Evolutionary conservation across 2,113 vertebrate genomes (phyloP), one percentile per base, ranked within the genome.

Genomic region (Tyrannus savana): DNA sequence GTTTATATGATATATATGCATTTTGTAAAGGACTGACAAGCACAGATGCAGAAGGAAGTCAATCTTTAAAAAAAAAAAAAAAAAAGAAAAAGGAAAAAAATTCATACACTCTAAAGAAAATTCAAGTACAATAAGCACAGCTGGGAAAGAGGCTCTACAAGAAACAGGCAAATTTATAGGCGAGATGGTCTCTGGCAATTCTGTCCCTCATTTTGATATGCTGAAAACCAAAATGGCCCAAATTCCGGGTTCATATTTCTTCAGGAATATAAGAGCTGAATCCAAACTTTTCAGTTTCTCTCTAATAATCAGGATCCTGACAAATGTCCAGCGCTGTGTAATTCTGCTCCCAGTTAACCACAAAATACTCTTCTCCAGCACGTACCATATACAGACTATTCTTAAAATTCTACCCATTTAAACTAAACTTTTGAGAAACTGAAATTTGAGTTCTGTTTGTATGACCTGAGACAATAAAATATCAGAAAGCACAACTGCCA

Each of bases 311-410:
- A 2, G 72, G 21, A 63, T 55, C 68, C 63, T 56, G 27, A 56
- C 12, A 89, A 33, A 79, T 12, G 23, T 6, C 47, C 47, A 21
- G 3, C 72, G 19, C 17, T 78, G 41, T 42, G 11, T 4, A 33
- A 37, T 35, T 64, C 58, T 68, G 28, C 4, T 63, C 28, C 25
- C 62, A 72, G 23, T 5, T 46, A 53, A 37, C 4, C 12, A 35
- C 14, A 42, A 71, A 87, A 75, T 33, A 6, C 18, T 19, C 10
- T 73, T 67, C 19, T n/a, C 72, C 21, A 74, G 12, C 1, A 1
- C 15, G 5, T 5, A 74, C 14, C 3, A 0, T 3, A 19, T 5
- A 12, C 2, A 33, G 3, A 25, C 2, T 33, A 3, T 4, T 31
- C 37, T 33, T 80, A 25, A 52, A 91, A 53, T 58, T 8, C 17